Conservation (phyloP, 2,113 vertebrate genomes). For the Colius striatus region DNA sequence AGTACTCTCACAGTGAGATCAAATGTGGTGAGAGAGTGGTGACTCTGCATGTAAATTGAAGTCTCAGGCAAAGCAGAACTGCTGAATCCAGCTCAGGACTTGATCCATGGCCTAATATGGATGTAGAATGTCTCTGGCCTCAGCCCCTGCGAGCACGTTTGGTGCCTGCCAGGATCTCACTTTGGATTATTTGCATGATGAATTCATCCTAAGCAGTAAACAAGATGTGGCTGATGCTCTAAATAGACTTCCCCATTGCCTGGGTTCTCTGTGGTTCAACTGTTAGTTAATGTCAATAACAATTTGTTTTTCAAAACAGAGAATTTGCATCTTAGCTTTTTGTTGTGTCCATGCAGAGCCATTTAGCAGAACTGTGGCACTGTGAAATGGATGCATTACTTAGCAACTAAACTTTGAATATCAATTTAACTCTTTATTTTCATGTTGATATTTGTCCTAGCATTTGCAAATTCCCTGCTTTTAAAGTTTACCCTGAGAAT, state of each 20-base stretch:
- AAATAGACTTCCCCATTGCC: slow-evolving; percentile 56
- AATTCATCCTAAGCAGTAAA: slow-evolving; percentile 73
- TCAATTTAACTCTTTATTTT: neutral
- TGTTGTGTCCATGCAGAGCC: neutral
- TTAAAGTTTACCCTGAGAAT: neutral
- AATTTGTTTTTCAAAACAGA: slow-evolving; percentile 11
- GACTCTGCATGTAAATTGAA: slow-evolving; percentile 18
- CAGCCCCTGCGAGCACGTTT: slow-evolving; percentile 1
- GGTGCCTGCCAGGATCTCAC: slow-evolving; percentile 71
- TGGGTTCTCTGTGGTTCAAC: slow-evolving; percentile 3
- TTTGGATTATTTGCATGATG: slow-evolving; percentile 59
- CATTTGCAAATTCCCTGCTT: neutral
- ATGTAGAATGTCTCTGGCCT: slow-evolving; percentile 75
- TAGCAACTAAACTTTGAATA: neutral
- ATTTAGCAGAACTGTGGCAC: neutral
- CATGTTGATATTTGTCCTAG: neutral
- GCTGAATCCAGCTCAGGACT: slow-evolving; percentile 45
- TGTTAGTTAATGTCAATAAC: slow-evolving; percentile 7
- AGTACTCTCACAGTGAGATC: neutral
- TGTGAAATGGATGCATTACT: neutral
- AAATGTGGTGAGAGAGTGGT: neutral
- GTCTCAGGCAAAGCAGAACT: slow-evolving; percentile 32
- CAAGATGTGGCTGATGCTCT: slow-evolving; percentile 68
- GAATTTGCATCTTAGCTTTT: slow-evolving; percentile 6
- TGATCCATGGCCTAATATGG: slow-evolving; percentile 80